These are phyloP conservation scores for Parus major DNA, from an alignment of 2,113 vertebrate genomes.

Conservation along the genomic window DNA sequence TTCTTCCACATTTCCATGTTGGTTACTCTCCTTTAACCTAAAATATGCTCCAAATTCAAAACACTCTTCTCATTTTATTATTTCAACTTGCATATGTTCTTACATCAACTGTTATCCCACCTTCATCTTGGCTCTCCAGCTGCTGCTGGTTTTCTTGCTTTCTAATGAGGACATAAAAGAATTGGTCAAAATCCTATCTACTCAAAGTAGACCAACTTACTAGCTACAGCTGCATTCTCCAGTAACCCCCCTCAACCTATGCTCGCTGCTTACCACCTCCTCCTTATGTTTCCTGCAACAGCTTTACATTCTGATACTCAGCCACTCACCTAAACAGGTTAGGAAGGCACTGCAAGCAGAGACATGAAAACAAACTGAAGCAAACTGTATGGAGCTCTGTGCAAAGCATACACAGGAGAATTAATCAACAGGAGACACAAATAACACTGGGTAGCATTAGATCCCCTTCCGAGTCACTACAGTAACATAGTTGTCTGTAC, in stretches of 20 bases:
- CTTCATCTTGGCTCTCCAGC: neutral
- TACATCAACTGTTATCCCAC: neutral
- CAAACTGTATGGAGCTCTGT: neutral
- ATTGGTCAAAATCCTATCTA: neutral
- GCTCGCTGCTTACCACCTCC: neutral
- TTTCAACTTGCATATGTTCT: neutral
- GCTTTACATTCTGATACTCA: neutral
- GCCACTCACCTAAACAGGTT: neutral
- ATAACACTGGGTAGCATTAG: neutral
- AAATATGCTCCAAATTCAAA: neutral
- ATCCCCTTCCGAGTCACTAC: neutral
- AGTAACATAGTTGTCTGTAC: neutral
- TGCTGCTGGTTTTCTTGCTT: neutral
- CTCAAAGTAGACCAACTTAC: neutral
- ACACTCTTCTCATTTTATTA: neutral
- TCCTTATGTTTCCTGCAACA: neutral
- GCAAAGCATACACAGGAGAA: neutral
- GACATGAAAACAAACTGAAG: neutral
- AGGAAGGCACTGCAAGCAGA: neutral
- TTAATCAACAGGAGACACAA: neutral
- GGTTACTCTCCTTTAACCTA: neutral
- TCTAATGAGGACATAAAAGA: neutral
- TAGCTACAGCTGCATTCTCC: neutral
- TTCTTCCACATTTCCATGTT: neutral
- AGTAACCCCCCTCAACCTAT: neutral